Percentiles rank a stretch among this genome's conserved stretches.
Conservation (phyloP, 2,113 vertebrate genomes). For the Sorex fumeus region DNA sequence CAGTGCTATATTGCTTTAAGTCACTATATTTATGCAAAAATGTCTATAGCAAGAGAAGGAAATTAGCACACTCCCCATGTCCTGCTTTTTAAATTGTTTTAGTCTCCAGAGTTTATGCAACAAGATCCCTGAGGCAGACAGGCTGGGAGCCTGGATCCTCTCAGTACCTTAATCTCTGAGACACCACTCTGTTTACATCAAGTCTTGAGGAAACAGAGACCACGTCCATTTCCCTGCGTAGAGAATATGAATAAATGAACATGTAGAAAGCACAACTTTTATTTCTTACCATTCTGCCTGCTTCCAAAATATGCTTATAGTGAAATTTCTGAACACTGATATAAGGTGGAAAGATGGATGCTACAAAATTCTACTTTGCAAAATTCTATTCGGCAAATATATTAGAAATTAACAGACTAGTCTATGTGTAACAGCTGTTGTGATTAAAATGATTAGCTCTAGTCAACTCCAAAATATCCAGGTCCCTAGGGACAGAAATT, state of each 20-base stretch:
- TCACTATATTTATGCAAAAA: too few relatives aligned
- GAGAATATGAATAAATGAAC: neutral
- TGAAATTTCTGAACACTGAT: slow-evolving; percentile 34
- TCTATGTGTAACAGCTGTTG: slow-evolving; percentile 67
- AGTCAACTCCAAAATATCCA: slow-evolving; percentile 17
- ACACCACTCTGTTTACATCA: neutral
- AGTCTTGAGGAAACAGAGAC: neutral
- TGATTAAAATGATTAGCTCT: slow-evolving; percentile 59
- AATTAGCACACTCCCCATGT: neutral
- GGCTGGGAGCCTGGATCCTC: too few relatives aligned
- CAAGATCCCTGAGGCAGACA: too few relatives aligned
- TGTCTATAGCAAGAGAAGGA: neutral
- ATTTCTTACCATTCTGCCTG: neutral
- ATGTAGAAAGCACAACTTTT: slow-evolving; percentile 5
- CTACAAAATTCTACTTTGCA: slow-evolving; percentile 44
- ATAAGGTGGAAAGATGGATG: neutral
- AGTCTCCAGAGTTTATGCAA: neutral
- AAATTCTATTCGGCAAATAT: too few relatives aligned
- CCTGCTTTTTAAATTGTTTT: neutral
- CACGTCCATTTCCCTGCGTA: too few relatives aligned
- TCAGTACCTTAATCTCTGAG: neutral
- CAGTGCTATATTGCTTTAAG: too few relatives aligned
- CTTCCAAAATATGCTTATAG: neutral
- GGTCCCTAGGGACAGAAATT: slow-evolving; percentile 49
- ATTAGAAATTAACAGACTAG: slow-evolving; percentile 51